Percentiles rank a stretch among this genome's conserved stretches.
Conservation (phyloP, 1,140 invertebrate genomes). For the Drosophila leontia region DNA sequence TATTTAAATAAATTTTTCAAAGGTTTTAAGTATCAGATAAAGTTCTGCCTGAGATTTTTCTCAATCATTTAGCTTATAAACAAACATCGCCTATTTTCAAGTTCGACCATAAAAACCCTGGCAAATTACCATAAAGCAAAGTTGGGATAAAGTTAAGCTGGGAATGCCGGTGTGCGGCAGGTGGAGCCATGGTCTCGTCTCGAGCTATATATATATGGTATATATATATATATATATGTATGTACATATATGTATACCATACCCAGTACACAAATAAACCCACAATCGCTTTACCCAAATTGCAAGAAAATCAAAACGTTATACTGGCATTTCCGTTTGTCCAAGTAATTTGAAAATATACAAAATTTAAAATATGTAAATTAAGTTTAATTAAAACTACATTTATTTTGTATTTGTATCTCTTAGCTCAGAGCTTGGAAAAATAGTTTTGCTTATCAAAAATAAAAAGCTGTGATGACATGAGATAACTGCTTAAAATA, state of each 20-base stretch:
- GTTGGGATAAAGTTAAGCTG: constrained; percentile 1
- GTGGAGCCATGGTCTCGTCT: not conserved
- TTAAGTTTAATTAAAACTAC: too few species aligned
- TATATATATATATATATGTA: not conserved
- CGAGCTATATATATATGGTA: not conserved
- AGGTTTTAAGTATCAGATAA: too few species aligned
- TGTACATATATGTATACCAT: not conserved
- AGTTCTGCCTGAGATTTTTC: not conserved
- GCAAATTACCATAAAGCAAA: constrained; percentile 33
- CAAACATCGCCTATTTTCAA: constrained; percentile 8
- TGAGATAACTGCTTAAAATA: not conserved
- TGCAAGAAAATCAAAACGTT: too few species aligned
- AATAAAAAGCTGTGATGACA: too few species aligned
- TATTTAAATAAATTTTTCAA: too few species aligned
- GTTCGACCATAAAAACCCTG: constrained; percentile 18
- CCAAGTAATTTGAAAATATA: too few species aligned
- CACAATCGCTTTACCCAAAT: not conserved
- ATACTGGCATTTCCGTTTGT: too few species aligned
- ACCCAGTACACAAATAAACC: not conserved
- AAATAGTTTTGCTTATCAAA: too few species aligned
- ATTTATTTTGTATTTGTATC: too few species aligned
- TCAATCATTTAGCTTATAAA: constrained; percentile 7
- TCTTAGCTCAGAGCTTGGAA: too few species aligned
- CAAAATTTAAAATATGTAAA: too few species aligned
- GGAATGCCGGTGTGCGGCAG: constrained; percentile 2